These are phyloP conservation scores for Acutogordius australiensis DNA, from an alignment of 2,888 invertebrate genomes.

Conservation along the genomic window DNA sequence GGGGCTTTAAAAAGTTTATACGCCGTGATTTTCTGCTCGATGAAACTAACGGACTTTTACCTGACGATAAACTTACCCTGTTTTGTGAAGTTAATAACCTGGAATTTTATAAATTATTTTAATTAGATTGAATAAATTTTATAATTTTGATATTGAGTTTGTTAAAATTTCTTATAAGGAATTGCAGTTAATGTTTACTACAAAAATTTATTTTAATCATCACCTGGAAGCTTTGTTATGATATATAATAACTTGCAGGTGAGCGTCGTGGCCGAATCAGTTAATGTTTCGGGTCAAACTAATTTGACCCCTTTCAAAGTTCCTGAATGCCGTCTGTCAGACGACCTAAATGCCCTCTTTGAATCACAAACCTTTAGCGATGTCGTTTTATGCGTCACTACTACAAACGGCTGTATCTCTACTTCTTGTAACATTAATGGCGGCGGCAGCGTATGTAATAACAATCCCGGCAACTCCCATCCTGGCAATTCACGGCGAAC, in stretches of 20 bases:
- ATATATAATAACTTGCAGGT: constrained; percentile 20
- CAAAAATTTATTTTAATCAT: too few relatives aligned
- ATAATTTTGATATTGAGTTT: too few relatives aligned
- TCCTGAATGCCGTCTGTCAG: constrained; percentile 43
- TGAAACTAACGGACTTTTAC: constrained; percentile 85
- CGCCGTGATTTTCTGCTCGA: constrained; percentile 89
- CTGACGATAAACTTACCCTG: constrained; percentile 94
- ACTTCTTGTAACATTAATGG: too few relatives aligned
- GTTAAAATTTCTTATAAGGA: too few relatives aligned
- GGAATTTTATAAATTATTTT: too few relatives aligned
- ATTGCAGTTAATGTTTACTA: too few relatives aligned
- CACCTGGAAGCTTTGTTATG: neutral
- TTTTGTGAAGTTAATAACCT: constrained; percentile 99
- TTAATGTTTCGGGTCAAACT: constrained; percentile 92
- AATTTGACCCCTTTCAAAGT: constrained; percentile 89
- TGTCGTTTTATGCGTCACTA: constrained; percentile 70
- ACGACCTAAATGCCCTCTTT: constrained; percentile 72
- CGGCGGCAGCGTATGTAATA: too few relatives aligned
- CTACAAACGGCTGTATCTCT: too few relatives aligned
- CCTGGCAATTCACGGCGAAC: too few relatives aligned
- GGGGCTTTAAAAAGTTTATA: constrained; percentile 99
- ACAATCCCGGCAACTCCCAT: too few relatives aligned
- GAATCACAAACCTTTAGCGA: constrained; percentile 91
- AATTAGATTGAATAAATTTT: too few relatives aligned
- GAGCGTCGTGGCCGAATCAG: constrained; percentile 89